phyloP scores from a whole-genome alignment of 2,797 vertebrate species.

The Echiichthys vipera region DNA sequence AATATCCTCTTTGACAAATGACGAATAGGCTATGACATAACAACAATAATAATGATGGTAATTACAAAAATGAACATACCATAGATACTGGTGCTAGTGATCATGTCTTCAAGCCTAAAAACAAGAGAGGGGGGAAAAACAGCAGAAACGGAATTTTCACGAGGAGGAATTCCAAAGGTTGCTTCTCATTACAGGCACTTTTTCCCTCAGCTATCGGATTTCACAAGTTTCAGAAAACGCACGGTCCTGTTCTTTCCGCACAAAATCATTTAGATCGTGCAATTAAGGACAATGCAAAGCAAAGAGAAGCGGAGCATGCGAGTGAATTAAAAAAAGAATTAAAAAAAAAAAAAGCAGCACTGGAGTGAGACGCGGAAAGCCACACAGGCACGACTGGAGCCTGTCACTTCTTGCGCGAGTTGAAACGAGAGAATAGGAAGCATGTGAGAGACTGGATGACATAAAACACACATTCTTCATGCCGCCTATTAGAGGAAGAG shows the following conservation, averaged over 20 bases:
- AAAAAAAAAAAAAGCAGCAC: constrained; percentile 50
- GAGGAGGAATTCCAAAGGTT: constrained; percentile 99
- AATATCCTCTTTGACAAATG: constrained; percentile 28
- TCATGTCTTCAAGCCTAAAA: constrained; percentile 96
- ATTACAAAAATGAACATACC: constrained; percentile 94
- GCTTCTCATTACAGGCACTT: constrained; percentile 97
- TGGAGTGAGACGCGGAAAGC: constrained; percentile 73
- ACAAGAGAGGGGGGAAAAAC: constrained; percentile 86
- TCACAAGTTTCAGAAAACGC: constrained; percentile 89
- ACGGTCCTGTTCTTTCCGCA: constrained; percentile 91
- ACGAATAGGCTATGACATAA: constrained; percentile 48
- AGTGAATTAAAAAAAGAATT: constrained; percentile 48
- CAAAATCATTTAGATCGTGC: constrained; percentile 93
- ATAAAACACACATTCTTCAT: constrained; percentile 93
- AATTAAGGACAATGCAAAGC: constrained; percentile 88
- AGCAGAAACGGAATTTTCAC: constrained; percentile 97
- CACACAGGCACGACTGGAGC: constrained; percentile 89
- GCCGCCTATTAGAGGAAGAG: constrained; percentile 89
- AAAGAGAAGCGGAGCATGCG: constrained; percentile 87
- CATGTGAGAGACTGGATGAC: constrained; percentile 89
- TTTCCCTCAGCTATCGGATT: constrained; percentile 96
- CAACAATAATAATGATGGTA: constrained; percentile 53
- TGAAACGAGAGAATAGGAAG: constrained; percentile 90
- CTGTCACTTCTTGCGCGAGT: constrained; percentile 94
- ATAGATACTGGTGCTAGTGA: constrained; percentile 99